These are phyloP conservation scores for Dermatophagoides farinae DNA, from an alignment of 1,140 invertebrate genomes.

Conservation along the genomic window DNA sequence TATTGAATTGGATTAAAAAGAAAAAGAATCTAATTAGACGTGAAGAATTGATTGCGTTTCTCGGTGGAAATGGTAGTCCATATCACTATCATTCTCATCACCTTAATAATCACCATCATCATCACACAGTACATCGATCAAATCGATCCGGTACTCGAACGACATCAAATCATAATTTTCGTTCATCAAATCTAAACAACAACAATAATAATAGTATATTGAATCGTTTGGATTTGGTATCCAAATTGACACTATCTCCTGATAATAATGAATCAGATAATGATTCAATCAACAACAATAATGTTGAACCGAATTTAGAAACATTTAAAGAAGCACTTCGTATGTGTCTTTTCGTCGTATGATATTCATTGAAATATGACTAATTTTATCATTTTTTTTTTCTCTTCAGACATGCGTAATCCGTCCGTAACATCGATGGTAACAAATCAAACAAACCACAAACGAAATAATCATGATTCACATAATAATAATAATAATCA, in stretches of 20 bases:
- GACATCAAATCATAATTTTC: too few relatives aligned
- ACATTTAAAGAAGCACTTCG: constrained; percentile 54
- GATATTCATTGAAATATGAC: background rate
- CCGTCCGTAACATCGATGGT: background rate
- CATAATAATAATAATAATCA: too few relatives aligned
- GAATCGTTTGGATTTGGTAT: too few relatives aligned
- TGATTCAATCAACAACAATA: constrained; percentile 22
- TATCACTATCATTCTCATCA: background rate
- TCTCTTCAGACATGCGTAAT: background rate
- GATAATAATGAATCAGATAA: background rate
- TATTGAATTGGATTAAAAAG: constrained; percentile 52
- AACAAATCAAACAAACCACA: too few relatives aligned
- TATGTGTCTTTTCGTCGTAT: too few relatives aligned
- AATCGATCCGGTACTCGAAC: too few relatives aligned
- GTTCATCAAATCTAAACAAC: too few relatives aligned
- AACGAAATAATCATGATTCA: background rate
- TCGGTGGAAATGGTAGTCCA: constrained; percentile 29
- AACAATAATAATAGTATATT: too few relatives aligned
- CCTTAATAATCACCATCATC: too few relatives aligned
- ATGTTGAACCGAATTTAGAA: constrained; percentile 35
- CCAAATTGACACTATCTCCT: too few relatives aligned
- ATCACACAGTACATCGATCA: too few relatives aligned
- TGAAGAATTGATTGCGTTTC: constrained; percentile 54
- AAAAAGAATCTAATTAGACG: constrained; percentile 46
- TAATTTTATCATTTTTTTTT: constrained; percentile 1